A percentile compares a stretch with the other conserved stretches of the same genome.
Conservation (phyloP, 2,113 vertebrate species). For the Leucosticte australis region DNA sequence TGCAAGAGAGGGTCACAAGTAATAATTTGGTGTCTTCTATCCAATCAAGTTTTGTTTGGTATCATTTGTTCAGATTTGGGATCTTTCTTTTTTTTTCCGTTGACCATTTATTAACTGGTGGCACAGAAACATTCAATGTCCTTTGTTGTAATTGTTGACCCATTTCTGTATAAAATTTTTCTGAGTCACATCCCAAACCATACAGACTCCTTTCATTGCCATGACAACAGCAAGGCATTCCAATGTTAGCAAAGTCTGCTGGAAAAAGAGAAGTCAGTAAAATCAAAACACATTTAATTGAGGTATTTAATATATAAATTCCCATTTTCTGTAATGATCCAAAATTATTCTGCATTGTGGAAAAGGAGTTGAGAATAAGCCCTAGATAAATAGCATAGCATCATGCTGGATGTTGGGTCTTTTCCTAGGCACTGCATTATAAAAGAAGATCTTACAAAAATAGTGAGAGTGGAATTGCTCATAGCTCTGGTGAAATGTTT, state of each 20-base stretch:
- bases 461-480: neutral
- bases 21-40: neutral
- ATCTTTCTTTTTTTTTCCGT: accelerated
- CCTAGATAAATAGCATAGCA: neutral
- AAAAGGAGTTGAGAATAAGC: neutral
- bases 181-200: neutral
- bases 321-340: neutral
- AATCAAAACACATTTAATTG: conserved; percentile 6
- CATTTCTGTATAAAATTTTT: conserved; percentile 3
- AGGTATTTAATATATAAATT: neutral
- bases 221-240: conserved; percentile 44
- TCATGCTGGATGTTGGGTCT: neutral
- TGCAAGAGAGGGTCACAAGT: neutral
- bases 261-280: neutral
- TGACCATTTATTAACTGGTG: neutral
- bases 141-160: neutral
- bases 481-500: neutral
- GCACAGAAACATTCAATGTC: neutral
- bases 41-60: neutral
- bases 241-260: neutral
- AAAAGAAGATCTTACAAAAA: neutral
- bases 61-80: neutral
- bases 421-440: neutral
- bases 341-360: neutral
- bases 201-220: conserved; percentile 36